phyloP scores from a whole-genome alignment of 1,140 invertebrate genomes.

The Bombus turneri region DNA sequence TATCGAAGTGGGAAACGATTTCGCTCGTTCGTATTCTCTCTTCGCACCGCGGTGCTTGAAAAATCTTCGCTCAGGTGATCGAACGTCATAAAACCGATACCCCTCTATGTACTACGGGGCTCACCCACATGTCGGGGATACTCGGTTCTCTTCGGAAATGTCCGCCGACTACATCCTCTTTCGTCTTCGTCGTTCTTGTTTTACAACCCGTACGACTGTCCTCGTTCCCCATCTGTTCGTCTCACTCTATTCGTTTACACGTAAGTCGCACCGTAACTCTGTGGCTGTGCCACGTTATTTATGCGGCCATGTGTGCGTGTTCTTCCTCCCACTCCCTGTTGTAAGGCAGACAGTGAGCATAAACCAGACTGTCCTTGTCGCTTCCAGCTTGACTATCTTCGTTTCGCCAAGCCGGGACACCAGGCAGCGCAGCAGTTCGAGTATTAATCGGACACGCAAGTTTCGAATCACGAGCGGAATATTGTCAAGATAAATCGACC shows the following conservation, averaged over 20 bases:
- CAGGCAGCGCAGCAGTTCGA: constrained; percentile 13
- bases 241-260: constrained; percentile 39
- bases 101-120: constrained; percentile 45
- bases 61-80: constrained; percentile 61
- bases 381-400: background rate
- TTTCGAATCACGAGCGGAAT: constrained; percentile 50
- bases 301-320: constrained; percentile 44
- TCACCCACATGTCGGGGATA: constrained; percentile 62
- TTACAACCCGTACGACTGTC: constrained; percentile 7
- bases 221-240: constrained; percentile 42
- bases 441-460: constrained; percentile 49
- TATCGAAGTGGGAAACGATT: background rate
- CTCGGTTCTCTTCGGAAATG: constrained; percentile 71
- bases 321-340: constrained; percentile 50
- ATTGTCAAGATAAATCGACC: constrained; percentile 49
- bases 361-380: constrained; percentile 36
- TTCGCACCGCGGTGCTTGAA: constrained; percentile 16
- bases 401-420: background rate
- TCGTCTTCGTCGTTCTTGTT: constrained; percentile 56
- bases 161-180: constrained; percentile 72
- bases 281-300: constrained; percentile 41
- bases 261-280: constrained; percentile 17
- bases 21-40: background rate
- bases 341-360: constrained; percentile 42
- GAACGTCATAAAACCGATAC: constrained; percentile 64